Base-by-base conservation (phyloP, 2,113 vertebrate genomes). In the Nycticorax nycticorax region DNA sequence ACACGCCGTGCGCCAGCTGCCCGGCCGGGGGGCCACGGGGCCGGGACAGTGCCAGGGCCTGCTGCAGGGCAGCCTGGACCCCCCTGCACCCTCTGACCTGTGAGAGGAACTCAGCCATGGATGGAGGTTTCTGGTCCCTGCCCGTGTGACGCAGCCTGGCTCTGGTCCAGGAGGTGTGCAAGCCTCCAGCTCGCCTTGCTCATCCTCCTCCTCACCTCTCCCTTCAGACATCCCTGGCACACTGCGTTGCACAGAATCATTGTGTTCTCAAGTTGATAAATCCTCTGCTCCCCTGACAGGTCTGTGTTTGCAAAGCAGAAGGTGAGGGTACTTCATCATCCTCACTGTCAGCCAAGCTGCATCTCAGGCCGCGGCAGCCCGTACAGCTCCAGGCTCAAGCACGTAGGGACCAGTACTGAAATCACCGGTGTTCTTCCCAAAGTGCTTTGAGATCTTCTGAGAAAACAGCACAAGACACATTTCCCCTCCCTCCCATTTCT, bases 1-100 rank as follows among this genome's bases (percentile, higher is more conserved):
- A 43, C 82, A 50, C 32, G 83, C 92, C 74, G 14, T 9, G 66
- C 48, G 85, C 48, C 96, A 96, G 94, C 96, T 97, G 97, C 94
- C 93, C 8, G 13, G 9, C 18, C 4, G 1, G 45, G 77, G 75
- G 91, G 64, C 47, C 15, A 1, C 12, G 24, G 72, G 72, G 55
- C 0, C 6, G 1, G 30, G 60, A 27, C 1, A 8, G 39, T 57
- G 43, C 71, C 43, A n/a, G 67, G n/a, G 23, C 6, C 41, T 3
- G 0, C 17, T 21, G 8, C 3, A 3, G 69, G 37, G 37, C 2
- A 6, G 14, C 20, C 21, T 1, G 3, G 47, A 45, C 3, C 14
- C 8, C 3, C 0, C 0, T 0, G 3, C 27, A 22, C 19, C 33
- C 35, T 47, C 12, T 6, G 72, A 80, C 57, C 89, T 43, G n/a